A percentile compares a stretch with the other conserved stretches of the same genome.
phyloP scores from a whole-genome alignment of 2,888 invertebrate genomes.

The Melipona beecheii region DNA sequence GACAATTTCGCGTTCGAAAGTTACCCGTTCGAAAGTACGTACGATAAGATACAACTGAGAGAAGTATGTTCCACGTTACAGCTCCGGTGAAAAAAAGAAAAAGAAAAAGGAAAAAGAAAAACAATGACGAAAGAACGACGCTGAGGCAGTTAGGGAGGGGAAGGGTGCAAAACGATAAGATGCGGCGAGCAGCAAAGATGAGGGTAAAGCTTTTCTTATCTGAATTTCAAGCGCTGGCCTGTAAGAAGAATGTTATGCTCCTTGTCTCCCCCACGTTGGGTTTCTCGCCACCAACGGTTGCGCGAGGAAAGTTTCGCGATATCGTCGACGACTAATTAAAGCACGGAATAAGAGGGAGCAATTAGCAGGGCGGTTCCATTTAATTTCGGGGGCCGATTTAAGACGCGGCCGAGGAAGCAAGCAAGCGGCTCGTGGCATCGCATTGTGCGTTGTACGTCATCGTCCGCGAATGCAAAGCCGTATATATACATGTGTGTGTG shows the following conservation, averaged over 20 bases:
- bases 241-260: constrained; percentile 67
- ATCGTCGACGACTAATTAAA: constrained; percentile 75
- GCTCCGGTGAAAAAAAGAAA: too few species aligned
- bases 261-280: constrained; percentile 22
- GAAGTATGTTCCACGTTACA: too few species aligned
- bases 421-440: constrained; percentile 59
- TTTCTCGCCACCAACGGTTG: constrained; percentile 59
- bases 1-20: too few species aligned
- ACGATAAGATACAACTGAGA: too few species aligned
- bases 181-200: constrained; percentile 47
- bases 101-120: background rate
- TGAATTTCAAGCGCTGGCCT: constrained; percentile 65
- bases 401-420: constrained; percentile 41
- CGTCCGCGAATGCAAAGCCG: background rate
- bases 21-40: too few species aligned
- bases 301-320: constrained; percentile 71
- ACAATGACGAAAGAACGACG: constrained; percentile 42
- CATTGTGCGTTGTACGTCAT: constrained; percentile 31
- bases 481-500: too few species aligned
- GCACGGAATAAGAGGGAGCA: constrained; percentile 73
- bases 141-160: constrained; percentile 14
- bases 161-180: constrained; percentile 8
- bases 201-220: constrained; percentile 64
- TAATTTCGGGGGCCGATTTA: constrained; percentile 68
- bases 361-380: constrained; percentile 72